Base-by-base conservation (phyloP, 2,797 vertebrate species). In the Avahi laniger region DNA sequence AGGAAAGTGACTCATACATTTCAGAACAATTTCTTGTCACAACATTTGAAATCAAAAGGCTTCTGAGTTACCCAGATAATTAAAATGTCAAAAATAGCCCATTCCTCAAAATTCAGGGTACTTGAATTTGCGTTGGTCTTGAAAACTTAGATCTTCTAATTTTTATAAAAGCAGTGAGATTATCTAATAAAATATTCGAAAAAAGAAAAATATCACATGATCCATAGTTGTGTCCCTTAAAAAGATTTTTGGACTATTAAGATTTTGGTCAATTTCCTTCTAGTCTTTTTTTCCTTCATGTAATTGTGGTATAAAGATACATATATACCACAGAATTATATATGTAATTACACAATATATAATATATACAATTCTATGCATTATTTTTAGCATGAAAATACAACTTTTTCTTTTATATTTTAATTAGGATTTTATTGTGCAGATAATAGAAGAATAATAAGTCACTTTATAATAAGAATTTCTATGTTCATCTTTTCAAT, bases 21-120 rank as follows among this genome's bases (percentile, higher is more conserved):
- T 95, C 48, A n/a, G 35, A 93, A 97, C 28, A 54, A 82, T 82
- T 88, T 93, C 38, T 93, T 88, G 93, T 94, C 76, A 93, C 87
- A 90, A 78, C 35, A 72, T 72, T 95, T 92, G 76, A 84, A 92
- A 79, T 85, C 43, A 72, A 93, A 96, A 95, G 76, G 0, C 14
- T 59, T 97, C 87, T 87, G 57, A 91, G 79, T 93, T 81, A 88
- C 46, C 12, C 48, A 75, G 28, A 92, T 85, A 96, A 97, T 95
- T 69, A 96, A 97, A 92, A 91, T 75, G 80, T 81, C 89, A 95
- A 95, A 89, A 84, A 92, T 35, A 72, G 20, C 18, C 26, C 57
- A 78, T 82, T 86, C 57, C 88, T 95, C 91, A 93, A 95, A 95
- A 89, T 86, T 95, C 70, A 93, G 33, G 48, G 63, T 91, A 82